Conservation (phyloP, 2,113 vertebrate species). For the Paramisgurnus dabryanus region DNA sequence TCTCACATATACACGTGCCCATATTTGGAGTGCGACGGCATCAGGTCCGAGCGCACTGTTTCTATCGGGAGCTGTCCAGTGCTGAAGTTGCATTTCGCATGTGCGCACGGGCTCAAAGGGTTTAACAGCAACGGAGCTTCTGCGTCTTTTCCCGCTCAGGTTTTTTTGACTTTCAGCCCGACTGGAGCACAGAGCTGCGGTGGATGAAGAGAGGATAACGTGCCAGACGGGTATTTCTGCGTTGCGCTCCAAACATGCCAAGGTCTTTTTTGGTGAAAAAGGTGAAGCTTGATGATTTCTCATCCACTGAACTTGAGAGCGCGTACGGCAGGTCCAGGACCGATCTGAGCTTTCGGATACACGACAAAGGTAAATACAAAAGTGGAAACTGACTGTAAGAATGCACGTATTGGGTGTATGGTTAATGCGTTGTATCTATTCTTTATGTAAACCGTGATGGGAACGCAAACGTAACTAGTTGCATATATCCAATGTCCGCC, state of each 20-base stretch:
- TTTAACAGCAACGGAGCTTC: conserved; percentile 29
- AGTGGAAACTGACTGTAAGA: neutral
- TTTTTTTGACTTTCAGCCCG: conserved; percentile 38
- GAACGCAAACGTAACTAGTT: neutral
- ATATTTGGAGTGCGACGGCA: conserved; percentile 43
- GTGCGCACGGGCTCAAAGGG: conserved; percentile 54
- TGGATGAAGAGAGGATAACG: conserved; percentile 57
- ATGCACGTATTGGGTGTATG: neutral
- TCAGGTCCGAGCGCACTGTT: conserved; percentile 15
- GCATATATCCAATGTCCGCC: neutral
- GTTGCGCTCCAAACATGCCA: conserved; percentile 84
- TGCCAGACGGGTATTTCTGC: conserved; percentile 55
- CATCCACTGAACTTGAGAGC: conserved; percentile 82
- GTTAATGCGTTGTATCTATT: neutral
- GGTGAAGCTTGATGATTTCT: conserved; percentile 93
- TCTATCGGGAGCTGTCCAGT: conserved; percentile 79
- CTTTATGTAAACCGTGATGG: neutral
- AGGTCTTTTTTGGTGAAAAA: conserved; percentile 97
- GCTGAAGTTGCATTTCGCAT: conserved; percentile 77
- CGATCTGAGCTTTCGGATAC: conserved; percentile 83
- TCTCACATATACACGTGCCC: conserved; percentile 41
- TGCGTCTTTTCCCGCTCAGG: conserved; percentile 44
- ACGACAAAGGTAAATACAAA: conserved; percentile 83
- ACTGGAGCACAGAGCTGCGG: conserved; percentile 38
- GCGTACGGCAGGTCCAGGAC: conserved; percentile 82